These are phyloP conservation scores for Parapristionchus giblindavisi DNA, from an alignment of 2,888 invertebrate species.

Conservation along the genomic window DNA sequence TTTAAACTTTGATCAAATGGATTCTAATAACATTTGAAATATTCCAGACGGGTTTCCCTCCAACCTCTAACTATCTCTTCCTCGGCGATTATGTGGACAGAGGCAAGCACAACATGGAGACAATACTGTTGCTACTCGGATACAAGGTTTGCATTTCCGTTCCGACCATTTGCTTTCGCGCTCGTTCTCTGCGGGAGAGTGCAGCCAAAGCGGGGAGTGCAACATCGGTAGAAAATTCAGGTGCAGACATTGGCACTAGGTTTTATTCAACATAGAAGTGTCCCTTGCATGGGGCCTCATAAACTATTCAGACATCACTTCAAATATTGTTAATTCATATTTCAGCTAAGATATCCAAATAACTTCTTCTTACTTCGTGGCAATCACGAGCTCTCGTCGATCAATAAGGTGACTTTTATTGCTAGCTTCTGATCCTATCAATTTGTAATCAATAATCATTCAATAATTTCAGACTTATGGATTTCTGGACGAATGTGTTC, in stretches of 20 bases:
- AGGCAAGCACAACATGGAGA: constrained; percentile 31
- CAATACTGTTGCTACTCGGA: constrained; percentile 27
- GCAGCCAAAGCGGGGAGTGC: too few species aligned
- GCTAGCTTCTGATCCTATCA: neutral
- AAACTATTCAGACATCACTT: too few species aligned
- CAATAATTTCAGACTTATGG: constrained; percentile 45
- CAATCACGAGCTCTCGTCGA: constrained; percentile 51
- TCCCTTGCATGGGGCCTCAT: too few species aligned
- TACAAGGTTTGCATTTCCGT: too few species aligned
- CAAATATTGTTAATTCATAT: too few species aligned
- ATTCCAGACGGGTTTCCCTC: constrained; percentile 26
- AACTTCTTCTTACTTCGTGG: constrained; percentile 60
- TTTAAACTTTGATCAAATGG: too few species aligned
- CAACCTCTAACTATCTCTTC: constrained; percentile 36
- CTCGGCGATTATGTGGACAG: constrained; percentile 34
- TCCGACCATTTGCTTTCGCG: too few species aligned
- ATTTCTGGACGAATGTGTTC: constrained; percentile 52
- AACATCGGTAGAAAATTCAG: too few species aligned
- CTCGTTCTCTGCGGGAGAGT: too few species aligned
- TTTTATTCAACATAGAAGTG: too few species aligned
- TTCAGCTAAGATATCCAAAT: constrained; percentile 49
- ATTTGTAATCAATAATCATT: neutral
- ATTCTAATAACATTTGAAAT: too few species aligned
- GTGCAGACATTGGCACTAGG: too few species aligned
- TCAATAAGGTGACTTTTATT: constrained; percentile 41